These are phyloP conservation scores for Kryptopterus vitreolus DNA, from an alignment of 2,797 vertebrate genomes.

Conservation along the genomic window DNA sequence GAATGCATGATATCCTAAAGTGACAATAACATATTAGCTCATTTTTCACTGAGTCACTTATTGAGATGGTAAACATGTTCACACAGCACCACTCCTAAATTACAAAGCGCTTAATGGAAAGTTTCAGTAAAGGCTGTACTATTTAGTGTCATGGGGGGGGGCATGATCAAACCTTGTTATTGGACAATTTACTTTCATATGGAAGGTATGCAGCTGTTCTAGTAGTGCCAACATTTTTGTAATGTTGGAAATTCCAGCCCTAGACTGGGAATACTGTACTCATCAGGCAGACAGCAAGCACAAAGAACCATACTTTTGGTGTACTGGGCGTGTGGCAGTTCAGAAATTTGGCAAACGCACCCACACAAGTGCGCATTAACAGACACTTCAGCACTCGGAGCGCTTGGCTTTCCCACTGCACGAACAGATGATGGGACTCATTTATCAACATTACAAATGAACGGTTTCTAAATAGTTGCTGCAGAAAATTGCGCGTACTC, in stretches of 20 bases:
- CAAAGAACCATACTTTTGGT: constrained; percentile 60
- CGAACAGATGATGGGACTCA: background rate
- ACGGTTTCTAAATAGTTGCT: background rate
- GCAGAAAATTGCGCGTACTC: background rate
- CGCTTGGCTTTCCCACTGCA: constrained; percentile 49
- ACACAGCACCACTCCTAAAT: background rate
- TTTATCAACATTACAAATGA: background rate
- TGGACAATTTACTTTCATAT: background rate
- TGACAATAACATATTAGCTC: background rate
- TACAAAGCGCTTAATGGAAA: background rate
- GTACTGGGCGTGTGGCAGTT: constrained; percentile 67
- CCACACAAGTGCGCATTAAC: constrained; percentile 17
- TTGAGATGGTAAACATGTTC: background rate
- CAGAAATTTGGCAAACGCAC: constrained; percentile 41
- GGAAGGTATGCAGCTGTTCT: background rate
- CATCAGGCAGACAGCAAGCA: constrained; percentile 41
- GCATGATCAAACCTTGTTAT: background rate
- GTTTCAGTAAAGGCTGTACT: background rate
- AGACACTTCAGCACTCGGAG: constrained; percentile 62
- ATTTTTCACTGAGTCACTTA: background rate
- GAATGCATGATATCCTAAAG: background rate
- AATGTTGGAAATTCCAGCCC: background rate
- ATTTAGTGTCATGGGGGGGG: background rate
- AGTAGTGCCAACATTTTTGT: background rate
- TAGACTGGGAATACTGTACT: background rate